Percentiles rank a stretch among this genome's conserved stretches.
phyloP scores from a whole-genome alignment of 2,888 invertebrate genomes.

The Tineola bisselliella region DNA sequence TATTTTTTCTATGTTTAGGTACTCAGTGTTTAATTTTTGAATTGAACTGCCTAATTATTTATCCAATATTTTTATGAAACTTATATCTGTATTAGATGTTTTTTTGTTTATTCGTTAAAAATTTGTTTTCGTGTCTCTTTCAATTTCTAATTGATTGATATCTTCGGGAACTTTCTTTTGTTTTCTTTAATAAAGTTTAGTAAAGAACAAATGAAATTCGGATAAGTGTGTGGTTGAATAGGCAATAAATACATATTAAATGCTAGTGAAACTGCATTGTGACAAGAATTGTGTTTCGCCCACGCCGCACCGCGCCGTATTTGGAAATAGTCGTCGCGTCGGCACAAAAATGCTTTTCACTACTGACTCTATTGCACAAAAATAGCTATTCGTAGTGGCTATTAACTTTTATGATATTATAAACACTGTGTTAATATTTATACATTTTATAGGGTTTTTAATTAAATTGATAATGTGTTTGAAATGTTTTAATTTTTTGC shows the following conservation, averaged over 20 bases:
- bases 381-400: background rate
- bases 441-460: background rate
- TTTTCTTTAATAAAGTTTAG: no score
- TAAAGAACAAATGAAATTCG: no score
- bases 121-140: no score
- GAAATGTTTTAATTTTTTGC: background rate
- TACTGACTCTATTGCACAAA: background rate
- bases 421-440: background rate
- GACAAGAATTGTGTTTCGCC: background rate
- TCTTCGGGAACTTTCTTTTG: no score
- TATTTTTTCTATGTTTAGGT: no score
- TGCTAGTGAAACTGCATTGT: conserved; percentile 8
- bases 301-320: background rate
- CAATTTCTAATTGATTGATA: no score
- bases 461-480: background rate
- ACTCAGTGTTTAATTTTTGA: no score
- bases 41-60: no score
- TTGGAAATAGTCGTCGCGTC: background rate
- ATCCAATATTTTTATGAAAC: no score
- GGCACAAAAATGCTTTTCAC: background rate
- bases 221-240: no score
- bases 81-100: no score
- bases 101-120: no score
- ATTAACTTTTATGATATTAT: background rate
- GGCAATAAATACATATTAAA: background rate